Percentiles rank a stretch among this genome's conserved stretches.
phyloP scores from a whole-genome alignment of 2,113 vertebrate genomes.

The Hiodon alosoides region DNA sequence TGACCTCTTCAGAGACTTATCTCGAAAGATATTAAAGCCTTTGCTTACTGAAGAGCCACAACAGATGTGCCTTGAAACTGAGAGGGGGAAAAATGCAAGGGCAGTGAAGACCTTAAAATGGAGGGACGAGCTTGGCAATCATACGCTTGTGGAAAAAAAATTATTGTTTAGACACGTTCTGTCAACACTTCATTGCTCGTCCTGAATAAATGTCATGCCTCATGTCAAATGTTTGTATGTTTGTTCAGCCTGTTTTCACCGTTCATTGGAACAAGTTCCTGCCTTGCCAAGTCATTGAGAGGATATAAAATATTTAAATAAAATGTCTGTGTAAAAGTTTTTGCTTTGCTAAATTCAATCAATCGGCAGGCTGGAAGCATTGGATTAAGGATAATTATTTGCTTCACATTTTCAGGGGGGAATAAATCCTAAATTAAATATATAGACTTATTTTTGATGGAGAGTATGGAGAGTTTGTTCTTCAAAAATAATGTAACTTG shows the following conservation, averaged over 20 bases:
- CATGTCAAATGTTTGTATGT: not conserved
- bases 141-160: no score
- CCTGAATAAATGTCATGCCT: not conserved
- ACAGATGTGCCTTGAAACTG: not conserved
- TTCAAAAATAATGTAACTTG: no score
- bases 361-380: no score
- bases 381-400: no score
- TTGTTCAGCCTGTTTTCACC: not conserved
- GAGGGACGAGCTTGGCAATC: no score
- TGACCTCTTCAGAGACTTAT: constrained; percentile 1
- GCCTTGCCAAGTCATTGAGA: not conserved
- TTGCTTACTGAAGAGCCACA: not conserved
- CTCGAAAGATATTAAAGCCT: constrained; percentile 1
- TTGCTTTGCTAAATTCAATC: no score
- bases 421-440: no score
- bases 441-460: no score
- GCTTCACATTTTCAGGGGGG: no score
- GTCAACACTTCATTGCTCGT: not conserved
- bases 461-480: no score
- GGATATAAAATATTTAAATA: not conserved
- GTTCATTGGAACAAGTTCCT: no score
- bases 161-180: not conserved
- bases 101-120: not conserved
- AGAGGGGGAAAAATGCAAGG: not conserved
- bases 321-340: no score